phyloP scores from a whole-genome alignment of 2,797 vertebrate species.

The Limosa lapponica region DNA sequence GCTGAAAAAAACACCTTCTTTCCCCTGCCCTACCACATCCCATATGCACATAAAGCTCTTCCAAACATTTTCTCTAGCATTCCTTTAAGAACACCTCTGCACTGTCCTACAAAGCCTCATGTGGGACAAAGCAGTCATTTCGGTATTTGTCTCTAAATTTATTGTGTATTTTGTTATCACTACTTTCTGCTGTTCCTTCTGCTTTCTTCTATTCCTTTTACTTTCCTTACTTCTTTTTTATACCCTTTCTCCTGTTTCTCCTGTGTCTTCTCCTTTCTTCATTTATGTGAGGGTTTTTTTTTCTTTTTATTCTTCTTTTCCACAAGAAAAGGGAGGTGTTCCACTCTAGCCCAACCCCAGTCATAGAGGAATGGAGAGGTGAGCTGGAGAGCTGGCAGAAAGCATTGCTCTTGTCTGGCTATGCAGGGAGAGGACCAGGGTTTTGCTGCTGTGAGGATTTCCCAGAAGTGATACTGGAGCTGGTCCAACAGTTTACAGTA shows the following conservation, averaged over 20 bases:
- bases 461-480: slow-evolving; percentile 34
- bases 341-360: background rate
- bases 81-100: background rate
- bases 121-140: background rate
- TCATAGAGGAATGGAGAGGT: background rate
- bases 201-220: background rate
- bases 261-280: background rate
- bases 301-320: background rate
- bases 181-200: background rate
- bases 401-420: background rate
- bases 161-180: background rate
- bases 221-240: background rate
- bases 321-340: background rate
- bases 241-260: background rate
- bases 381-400: background rate
- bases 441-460: slow-evolving; percentile 27
- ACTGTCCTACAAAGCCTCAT: background rate
- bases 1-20: background rate
- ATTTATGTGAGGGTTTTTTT: background rate
- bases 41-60: background rate
- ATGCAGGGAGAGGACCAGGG: background rate
- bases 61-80: background rate
- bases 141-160: background rate
- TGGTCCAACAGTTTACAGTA: slow-evolving; percentile 54
- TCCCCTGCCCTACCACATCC: background rate